Evolutionary conservation across 2,797 vertebrate genomes (phyloP), one percentile per base, ranked within the genome.

Genomic region (Selene dorsalis): DNA sequence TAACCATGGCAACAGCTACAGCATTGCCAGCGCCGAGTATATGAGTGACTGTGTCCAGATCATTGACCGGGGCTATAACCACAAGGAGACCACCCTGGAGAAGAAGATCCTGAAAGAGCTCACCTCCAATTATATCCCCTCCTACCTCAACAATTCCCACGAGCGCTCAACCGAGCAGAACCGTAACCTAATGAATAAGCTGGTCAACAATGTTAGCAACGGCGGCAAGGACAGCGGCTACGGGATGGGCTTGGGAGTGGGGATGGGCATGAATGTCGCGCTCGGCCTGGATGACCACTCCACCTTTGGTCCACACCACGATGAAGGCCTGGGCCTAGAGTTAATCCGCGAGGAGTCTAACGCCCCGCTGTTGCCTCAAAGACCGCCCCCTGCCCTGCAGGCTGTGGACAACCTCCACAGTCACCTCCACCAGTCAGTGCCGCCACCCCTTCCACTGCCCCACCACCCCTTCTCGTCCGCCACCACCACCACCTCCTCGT

Each of bases 1-100:
- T 99, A 99, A 97, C 97, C 98, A 99, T 87, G 96, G 96, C 94
- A 98, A 99, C 94, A 99, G 96, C 93, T 99, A 99, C 95, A 98
- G 97, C 94, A 95, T 99, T 79, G 97, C 97, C 94, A 95, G 96
- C 74, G 95, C 96, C 10, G 98, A 99, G 90, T 99, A 99, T 95
- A 96, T 99, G 96, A 98, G 97, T 91, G 98, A 99, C 95, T 99
- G 97, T 80, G 97, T 98, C 93, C 97, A 99, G 95, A 98, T 99
- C 87, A 97, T 99, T 78, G 98, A 99, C 94, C 96, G 96, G 60
- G 97, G 97, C 88, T 98, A 97, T 89, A 97, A 95, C 93, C 97
- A 97, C 92, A 96, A 96, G 9, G 97, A 99, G 95, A 98, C 96
- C 13, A 96, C 96, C 91, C 95, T 99, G 82, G 98, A 99, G 94